Conservation (phyloP, 2,113 vertebrate genomes). For the Mirounga angustirostris region DNA sequence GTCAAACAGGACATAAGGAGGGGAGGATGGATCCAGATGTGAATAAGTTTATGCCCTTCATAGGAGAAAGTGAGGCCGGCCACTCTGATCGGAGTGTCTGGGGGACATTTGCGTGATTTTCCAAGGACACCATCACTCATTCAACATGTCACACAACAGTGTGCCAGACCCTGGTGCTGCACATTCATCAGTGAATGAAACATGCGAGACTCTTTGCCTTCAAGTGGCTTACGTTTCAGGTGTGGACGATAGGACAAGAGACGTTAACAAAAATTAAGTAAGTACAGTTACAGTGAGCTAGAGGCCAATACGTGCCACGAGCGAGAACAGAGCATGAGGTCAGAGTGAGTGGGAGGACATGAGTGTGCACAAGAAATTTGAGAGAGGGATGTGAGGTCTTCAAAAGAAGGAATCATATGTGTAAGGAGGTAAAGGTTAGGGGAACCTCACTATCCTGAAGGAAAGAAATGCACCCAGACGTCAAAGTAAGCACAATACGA, state of each 20-base stretch:
- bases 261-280: not conserved
- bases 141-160: not conserved
- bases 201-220: not conserved
- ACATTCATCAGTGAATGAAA: not conserved
- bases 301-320: not conserved
- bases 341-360: not conserved
- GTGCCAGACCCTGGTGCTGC: not conserved
- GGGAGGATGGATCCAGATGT: rapidly evolving
- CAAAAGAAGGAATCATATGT: rapidly evolving
- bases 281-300: not conserved
- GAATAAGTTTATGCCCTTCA: not conserved
- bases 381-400: not conserved
- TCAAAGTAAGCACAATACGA: not conserved
- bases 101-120: not conserved
- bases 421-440: not conserved
- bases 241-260: not conserved
- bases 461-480: not conserved
- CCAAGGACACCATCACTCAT: not conserved
- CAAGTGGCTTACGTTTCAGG: not conserved
- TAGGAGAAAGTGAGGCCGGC: not conserved
- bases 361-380: not conserved
- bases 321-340: not conserved
- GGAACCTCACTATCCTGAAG: not conserved
- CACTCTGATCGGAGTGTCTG: no score
- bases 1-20: not conserved